These are phyloP conservation scores for Diabrotica virgifera DNA, from an alignment of 1,140 invertebrate genomes.

Conservation along the genomic window DNA sequence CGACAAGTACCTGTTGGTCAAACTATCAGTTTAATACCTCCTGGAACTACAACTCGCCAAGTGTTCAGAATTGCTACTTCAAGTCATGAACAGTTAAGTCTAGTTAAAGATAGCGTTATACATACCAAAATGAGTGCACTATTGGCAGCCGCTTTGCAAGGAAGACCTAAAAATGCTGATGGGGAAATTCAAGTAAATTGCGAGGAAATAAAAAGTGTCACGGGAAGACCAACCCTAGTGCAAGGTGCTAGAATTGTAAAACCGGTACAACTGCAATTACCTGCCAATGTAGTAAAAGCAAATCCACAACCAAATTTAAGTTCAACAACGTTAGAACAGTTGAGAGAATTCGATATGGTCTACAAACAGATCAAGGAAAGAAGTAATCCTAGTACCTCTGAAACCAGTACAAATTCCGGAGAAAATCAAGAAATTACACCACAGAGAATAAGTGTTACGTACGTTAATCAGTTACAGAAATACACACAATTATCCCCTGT, in stretches of 20 bases:
- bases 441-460: slow-evolving; percentile 48
- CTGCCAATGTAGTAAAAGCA: slow-evolving; percentile 56
- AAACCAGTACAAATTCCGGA: slow-evolving; percentile 25
- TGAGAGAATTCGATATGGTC: slow-evolving; percentile 79
- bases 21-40: slow-evolving; percentile 59
- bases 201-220: slow-evolving; percentile 32
- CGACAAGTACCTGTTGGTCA: slow-evolving; percentile 59
- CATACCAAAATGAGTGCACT: slow-evolving; percentile 51
- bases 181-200: slow-evolving; percentile 44
- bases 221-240: slow-evolving; percentile 46
- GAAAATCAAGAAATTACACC: slow-evolving; percentile 31
- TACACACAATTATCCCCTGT: slow-evolving; percentile 55
- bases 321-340: slow-evolving; percentile 67
- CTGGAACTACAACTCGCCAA: slow-evolving; percentile 39
- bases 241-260: slow-evolving; percentile 53
- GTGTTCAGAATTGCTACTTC: slow-evolving; percentile 46
- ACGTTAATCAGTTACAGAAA: slow-evolving; percentile 54
- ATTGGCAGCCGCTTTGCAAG: slow-evolving; percentile 48
- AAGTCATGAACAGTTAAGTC: slow-evolving; percentile 45
- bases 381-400: slow-evolving; percentile 37
- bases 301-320: slow-evolving; percentile 48
- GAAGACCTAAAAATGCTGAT: slow-evolving; percentile 35
- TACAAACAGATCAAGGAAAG: slow-evolving; percentile 77
- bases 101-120: slow-evolving; percentile 48
- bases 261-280: slow-evolving; percentile 55